phyloP scores from a whole-genome alignment of 1,140 invertebrate genomes.

The Sipha flava region DNA sequence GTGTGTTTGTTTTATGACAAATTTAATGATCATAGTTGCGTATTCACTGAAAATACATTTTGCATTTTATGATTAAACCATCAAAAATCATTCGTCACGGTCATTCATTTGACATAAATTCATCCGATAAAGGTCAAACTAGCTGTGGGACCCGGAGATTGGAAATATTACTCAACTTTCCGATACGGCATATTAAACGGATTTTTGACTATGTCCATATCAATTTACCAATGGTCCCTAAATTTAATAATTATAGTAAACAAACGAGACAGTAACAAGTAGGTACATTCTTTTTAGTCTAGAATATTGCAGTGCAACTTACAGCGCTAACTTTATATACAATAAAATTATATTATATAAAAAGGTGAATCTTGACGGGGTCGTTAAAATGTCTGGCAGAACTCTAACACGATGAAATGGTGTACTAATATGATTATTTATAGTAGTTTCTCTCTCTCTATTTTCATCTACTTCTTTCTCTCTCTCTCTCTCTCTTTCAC shows the following conservation, averaged over 20 bases:
- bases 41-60: background rate
- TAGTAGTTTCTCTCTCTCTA: background rate
- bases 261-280: background rate
- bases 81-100: constrained; percentile 7
- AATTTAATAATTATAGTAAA: background rate
- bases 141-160: background rate
- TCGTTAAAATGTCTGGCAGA: background rate
- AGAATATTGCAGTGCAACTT: background rate
- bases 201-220: background rate
- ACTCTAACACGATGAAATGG: background rate
- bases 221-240: background rate
- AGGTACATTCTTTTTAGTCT: no score
- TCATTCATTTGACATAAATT: constrained; percentile 15
- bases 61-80: background rate
- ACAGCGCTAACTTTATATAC: background rate
- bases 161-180: constrained; percentile 4
- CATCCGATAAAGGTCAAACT: constrained; percentile 5
- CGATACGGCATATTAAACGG: background rate
- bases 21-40: background rate
- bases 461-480: background rate
- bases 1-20: background rate
- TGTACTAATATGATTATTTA: constrained; percentile 4
- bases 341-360: background rate
- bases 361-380: background rate
- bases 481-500: background rate